A percentile compares a stretch with the other conserved stretches of the same genome.
These are phyloP conservation scores for Hydractinia echinata DNA, from an alignment of 30 jellyfish, hydroid and myxozoan species.

Conservation along the genomic window DNA sequence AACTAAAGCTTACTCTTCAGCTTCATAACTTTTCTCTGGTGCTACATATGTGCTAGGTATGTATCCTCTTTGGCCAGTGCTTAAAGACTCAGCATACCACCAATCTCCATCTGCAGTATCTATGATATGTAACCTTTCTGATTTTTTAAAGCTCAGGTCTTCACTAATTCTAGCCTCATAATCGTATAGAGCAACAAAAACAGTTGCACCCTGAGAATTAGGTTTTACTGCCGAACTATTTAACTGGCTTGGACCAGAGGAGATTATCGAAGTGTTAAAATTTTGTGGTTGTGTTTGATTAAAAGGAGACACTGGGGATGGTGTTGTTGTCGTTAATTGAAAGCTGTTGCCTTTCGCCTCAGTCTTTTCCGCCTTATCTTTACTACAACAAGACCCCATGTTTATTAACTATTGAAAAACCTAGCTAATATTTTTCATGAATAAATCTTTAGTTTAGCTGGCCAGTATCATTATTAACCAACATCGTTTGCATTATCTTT, in stretches of 20 bases:
- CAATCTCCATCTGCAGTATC: constrained; percentile 96
- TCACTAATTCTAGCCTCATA: constrained; percentile 91
- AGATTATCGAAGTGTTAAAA: constrained; percentile 1
- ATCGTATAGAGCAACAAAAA: constrained; percentile 72
- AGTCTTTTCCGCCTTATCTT: not conserved
- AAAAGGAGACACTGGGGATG: not conserved
- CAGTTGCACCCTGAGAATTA: constrained; percentile 45
- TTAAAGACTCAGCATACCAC: constrained; percentile 92
- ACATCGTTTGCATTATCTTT: no score
- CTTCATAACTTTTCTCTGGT: constrained; percentile 91
- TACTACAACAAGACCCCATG: constrained; percentile 19
- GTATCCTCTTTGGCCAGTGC: constrained; percentile 73
- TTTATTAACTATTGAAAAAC: not conserved
- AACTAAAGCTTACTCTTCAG: constrained; percentile 78
- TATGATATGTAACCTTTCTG: constrained; percentile 77
- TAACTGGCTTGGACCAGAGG: not conserved
- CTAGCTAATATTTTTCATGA: no score
- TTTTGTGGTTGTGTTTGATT: not conserved
- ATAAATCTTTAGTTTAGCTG: no score
- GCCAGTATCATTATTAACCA: no score
- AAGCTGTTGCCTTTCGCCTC: not conserved
- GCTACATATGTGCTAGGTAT: constrained; percentile 97
- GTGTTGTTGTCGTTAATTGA: not conserved
- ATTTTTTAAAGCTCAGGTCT: constrained; percentile 80
- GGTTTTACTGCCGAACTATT: not conserved